Conservation (phyloP, 1,140 invertebrate genomes). For the Phocides pigmalion region DNA sequence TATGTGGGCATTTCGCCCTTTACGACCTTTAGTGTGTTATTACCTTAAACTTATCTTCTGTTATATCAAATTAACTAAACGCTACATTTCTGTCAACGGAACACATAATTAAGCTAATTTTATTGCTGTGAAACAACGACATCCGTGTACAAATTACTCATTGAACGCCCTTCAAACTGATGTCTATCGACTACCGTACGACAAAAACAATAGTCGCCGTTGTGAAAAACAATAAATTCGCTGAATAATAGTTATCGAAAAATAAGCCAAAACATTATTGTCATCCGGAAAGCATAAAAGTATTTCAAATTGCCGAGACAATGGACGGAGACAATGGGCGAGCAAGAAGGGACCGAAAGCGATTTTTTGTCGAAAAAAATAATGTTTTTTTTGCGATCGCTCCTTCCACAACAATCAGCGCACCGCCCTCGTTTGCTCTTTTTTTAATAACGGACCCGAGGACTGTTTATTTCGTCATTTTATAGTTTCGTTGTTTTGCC, state of each 20-base stretch:
- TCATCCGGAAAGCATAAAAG: slow-evolving; percentile 82
- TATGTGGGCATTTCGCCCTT: background rate
- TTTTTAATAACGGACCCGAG: slow-evolving; percentile 70
- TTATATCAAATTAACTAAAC: slow-evolving; percentile 30
- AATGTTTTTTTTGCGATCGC: slow-evolving; percentile 68
- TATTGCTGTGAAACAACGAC: slow-evolving; percentile 45
- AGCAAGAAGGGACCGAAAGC: slow-evolving; percentile 72
- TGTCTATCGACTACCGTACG: slow-evolving; percentile 58
- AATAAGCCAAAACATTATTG: slow-evolving; percentile 80
- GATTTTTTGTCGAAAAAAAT: slow-evolving; percentile 67
- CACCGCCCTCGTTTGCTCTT: slow-evolving; percentile 61
- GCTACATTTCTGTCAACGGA: slow-evolving; percentile 48
- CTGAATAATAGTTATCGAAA: slow-evolving; percentile 81
- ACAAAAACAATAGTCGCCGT: slow-evolving; percentile 52
- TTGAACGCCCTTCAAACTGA: slow-evolving; percentile 46
- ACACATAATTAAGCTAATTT: slow-evolving; percentile 56
- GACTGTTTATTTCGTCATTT: slow-evolving; percentile 72
- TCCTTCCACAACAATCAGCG: slow-evolving; percentile 68
- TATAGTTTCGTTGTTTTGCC: slow-evolving; percentile 37
- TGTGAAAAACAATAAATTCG: slow-evolving; percentile 69
- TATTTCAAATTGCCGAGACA: slow-evolving; percentile 77
- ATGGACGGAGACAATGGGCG: slow-evolving; percentile 75
- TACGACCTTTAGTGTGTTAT: slow-evolving; percentile 7
- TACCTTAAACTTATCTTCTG: slow-evolving; percentile 21
- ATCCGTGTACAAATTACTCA: slow-evolving; percentile 70